Percentiles rank a stretch among this genome's conserved stretches.
These are phyloP conservation scores for Brachypterus glaber DNA, from an alignment of 2,888 invertebrate genomes.

Conservation along the genomic window DNA sequence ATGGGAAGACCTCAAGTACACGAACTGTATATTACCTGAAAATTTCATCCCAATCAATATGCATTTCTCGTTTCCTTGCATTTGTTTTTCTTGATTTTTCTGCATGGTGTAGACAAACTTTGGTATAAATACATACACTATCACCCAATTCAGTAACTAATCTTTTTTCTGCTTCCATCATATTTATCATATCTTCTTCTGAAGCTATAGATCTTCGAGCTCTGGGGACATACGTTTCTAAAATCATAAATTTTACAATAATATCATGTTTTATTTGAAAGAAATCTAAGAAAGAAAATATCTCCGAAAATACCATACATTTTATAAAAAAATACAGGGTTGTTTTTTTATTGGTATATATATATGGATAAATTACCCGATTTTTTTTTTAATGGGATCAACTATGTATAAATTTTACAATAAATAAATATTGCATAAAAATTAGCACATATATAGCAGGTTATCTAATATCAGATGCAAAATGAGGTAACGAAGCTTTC, in stretches of 20 bases:
- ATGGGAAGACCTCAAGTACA: background rate
- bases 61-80: slow-evolving; percentile 31
- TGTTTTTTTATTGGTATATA: no score
- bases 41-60: slow-evolving; percentile 64
- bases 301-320: no score
- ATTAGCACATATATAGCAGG: no score
- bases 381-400: no score
- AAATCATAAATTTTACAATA: slow-evolving; percentile 19
- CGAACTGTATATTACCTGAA: slow-evolving; percentile 56
- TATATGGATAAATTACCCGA: no score
- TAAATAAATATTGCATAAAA: no score
- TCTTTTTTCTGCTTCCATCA: slow-evolving; percentile 67
- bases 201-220: slow-evolving; percentile 50
- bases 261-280: no score
- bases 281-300: no score
- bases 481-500: no score
- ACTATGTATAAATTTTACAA: no score
- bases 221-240: slow-evolving; percentile 63
- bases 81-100: slow-evolving; percentile 43
- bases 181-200: slow-evolving; percentile 51
- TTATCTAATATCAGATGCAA: no score
- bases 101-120: slow-evolving; percentile 66
- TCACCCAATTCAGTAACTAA: slow-evolving; percentile 67
- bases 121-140: slow-evolving; percentile 68
- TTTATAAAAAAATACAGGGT: no score